phyloP scores from a whole-genome alignment of 2,797 vertebrate species.

The Falco concolor region DNA sequence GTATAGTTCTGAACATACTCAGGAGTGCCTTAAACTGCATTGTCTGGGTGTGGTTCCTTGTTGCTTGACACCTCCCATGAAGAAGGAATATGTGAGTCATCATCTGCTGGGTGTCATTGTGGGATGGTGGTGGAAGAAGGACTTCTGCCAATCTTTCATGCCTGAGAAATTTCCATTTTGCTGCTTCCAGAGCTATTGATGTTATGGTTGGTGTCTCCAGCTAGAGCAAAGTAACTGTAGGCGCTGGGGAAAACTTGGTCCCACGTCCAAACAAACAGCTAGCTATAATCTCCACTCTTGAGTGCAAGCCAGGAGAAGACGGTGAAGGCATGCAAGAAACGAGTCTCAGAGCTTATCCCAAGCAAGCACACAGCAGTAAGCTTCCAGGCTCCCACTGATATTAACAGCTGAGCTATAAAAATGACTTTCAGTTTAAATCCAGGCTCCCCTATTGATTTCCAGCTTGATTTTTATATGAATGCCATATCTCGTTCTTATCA shows the following conservation, averaged over 20 bases:
- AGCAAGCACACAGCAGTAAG: constrained; percentile 20
- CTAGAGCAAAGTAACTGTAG: neutral
- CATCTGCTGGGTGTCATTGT: neutral
- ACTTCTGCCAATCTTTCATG: neutral
- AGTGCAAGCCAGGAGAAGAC: constrained; percentile 20
- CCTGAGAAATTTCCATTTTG: neutral
- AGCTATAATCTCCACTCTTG: constrained; percentile 31
- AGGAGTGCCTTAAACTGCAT: neutral
- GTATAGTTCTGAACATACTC: neutral
- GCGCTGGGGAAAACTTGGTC: neutral
- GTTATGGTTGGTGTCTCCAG: neutral
- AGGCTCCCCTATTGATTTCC: constrained; percentile 47
- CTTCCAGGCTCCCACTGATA: constrained; percentile 41
- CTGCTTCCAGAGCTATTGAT: neutral
- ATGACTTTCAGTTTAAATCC: constrained; percentile 55
- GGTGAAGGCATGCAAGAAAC: neutral
- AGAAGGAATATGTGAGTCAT: neutral
- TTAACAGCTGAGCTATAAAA: constrained; percentile 55
- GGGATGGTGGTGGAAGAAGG: neutral
- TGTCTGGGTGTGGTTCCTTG: neutral
- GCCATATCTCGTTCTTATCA: constrained; percentile 71
- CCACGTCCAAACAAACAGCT: constrained; percentile 11
- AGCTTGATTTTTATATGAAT: constrained; percentile 57
- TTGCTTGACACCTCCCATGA: neutral
- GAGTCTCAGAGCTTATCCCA: neutral